Evolutionary conservation across 2,888 invertebrate species (phyloP), one percentile per base, ranked within the genome.

Genomic region (Strigamia crassipes): DNA sequence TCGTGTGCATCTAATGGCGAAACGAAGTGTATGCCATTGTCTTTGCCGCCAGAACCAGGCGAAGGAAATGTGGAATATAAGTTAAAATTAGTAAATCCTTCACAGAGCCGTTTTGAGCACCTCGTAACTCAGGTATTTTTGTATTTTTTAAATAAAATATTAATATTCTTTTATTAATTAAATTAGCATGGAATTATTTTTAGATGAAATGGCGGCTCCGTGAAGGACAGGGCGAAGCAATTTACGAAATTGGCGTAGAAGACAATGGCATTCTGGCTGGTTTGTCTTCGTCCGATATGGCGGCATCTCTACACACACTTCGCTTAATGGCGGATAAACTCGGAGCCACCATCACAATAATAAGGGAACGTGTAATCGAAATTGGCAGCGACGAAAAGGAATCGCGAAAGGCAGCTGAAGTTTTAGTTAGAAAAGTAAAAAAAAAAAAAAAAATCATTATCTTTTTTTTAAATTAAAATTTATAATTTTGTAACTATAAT

Each of bases 61-160:
- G 92, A 96, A 86, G 98, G 98, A 10, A 98, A 98, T 88, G 92
- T 98, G 41, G 98, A 98, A 89, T 98, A 98, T 88, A 98, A 99
- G 89, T 88, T 99, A 82, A 97, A 98, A 86, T 90, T 99, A 82
- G 94, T 98, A 9, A 94, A 94, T 88, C 96, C 97, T 0, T 94
- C 96, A 27, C 93, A 94, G 87, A 93, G 94, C 85, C 91, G 99
- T 83, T 94, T 97, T 86, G 96, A 99, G 88, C 99, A 99, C 89
- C 90, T 99, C 41, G 96, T 99, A 23, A 99, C 99, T 0, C 99
- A 99, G 92, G 93, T 92, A 86, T 85, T 56, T 56, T 13, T 27
- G 3, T 2, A 2, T 27, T 27, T 27, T 27, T 27, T 27, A 27
- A 27, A 27, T 27, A 27, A 27, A 27, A n/a, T 46, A 46, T 46